Evolutionary conservation across 2,888 invertebrate genomes (phyloP).

Genomic region (Gastracanthus pulcherrimus): DNA sequence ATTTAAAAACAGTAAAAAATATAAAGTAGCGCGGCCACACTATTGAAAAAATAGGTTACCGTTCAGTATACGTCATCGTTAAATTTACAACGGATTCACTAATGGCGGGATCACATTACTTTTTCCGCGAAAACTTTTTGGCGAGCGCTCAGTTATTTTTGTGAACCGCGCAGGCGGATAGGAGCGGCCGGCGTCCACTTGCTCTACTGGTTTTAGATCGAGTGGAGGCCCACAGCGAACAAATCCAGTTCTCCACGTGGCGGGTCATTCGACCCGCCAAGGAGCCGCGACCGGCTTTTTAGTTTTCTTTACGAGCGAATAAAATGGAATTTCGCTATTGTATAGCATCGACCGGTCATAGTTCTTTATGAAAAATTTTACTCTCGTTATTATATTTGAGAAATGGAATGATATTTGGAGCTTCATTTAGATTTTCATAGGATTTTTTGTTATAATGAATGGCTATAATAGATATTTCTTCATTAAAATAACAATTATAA

Average conservation of each 20-base stretch:
- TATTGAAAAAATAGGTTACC: not conserved
- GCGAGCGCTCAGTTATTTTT: slow-evolving; percentile 31
- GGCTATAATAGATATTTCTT: too few relatives aligned
- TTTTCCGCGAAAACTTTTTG: slow-evolving; percentile 38
- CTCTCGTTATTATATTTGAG: not conserved
- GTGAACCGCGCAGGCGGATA: not conserved
- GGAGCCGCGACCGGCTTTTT: not conserved
- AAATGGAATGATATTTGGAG: too few relatives aligned
- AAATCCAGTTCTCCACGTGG: not conserved
- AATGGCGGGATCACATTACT: slow-evolving; percentile 22
- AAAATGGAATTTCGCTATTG: not conserved
- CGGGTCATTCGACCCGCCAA: not conserved
- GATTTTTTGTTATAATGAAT: too few relatives aligned
- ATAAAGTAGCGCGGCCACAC: not conserved
- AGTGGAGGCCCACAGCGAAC: not conserved
- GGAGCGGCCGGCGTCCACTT: not conserved
- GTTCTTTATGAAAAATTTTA: not conserved
- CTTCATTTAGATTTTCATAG: too few relatives aligned
- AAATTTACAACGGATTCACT: slow-evolving; percentile 2
- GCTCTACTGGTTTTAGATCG: slow-evolving; percentile 17
- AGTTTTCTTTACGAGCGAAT: not conserved
- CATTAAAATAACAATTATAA: too few relatives aligned
- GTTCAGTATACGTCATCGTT: slow-evolving; percentile 10
- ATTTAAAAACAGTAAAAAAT: not conserved
- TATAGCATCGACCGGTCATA: not conserved